These are phyloP conservation scores for Papilio elwesi DNA, from an alignment of 2,888 invertebrate genomes.

Conservation along the genomic window DNA sequence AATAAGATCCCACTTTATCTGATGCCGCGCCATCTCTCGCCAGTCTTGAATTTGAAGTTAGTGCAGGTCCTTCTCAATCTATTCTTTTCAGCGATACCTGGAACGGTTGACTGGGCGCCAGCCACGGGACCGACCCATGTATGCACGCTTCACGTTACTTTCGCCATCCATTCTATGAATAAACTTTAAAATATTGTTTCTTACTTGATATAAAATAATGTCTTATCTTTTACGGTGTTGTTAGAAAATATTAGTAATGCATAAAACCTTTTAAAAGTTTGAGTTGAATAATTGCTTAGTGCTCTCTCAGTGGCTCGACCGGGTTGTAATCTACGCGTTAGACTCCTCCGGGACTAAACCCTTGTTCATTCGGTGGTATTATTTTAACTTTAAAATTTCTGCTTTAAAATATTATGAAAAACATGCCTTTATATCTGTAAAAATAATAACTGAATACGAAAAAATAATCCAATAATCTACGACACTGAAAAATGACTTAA, in stretches of 20 bases:
- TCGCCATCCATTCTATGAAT: too few species aligned
- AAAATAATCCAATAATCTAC: too few species aligned
- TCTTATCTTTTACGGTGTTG: not conserved
- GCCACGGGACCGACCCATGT: too few species aligned
- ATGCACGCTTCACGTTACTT: too few species aligned
- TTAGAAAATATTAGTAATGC: constrained; percentile 8
- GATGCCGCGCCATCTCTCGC: too few species aligned
- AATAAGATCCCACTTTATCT: too few species aligned
- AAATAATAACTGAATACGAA: not conserved
- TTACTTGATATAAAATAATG: not conserved
- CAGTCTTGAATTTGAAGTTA: too few species aligned
- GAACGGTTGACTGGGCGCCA: too few species aligned
- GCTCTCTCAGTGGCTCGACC: not conserved
- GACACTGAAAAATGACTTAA: not conserved
- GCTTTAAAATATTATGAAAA: constrained; percentile 16
- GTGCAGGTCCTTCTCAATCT: too few species aligned
- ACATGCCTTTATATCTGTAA: not conserved
- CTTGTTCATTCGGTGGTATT: constrained; percentile 2
- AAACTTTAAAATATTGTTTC: not conserved
- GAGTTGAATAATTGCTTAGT: constrained; percentile 13
- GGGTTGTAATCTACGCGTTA: constrained; percentile 17
- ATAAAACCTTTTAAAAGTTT: constrained; percentile 23
- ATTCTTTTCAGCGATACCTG: too few species aligned
- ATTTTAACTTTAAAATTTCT: constrained; percentile 9
- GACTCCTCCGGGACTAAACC: constrained; percentile 7